Evolutionary conservation across 1,140 invertebrate genomes (phyloP), one percentile per base, ranked within the genome.

Genomic region (Diorhabda elongata): DNA sequence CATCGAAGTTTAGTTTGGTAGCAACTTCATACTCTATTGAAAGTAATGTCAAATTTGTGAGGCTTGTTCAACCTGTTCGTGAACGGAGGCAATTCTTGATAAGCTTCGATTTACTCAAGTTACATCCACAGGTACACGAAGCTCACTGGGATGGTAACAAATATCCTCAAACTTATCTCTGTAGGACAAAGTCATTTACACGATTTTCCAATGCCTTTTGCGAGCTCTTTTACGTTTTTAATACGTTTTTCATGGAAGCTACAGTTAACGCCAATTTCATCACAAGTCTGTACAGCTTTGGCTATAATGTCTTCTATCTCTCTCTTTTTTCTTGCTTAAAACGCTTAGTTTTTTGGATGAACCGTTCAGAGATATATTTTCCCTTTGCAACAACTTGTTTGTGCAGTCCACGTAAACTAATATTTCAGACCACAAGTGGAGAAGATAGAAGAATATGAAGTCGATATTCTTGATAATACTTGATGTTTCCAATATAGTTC

Each of bases 201-300:
- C 8, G 5, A n/a, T 58, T 58, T 58, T 4, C 9, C 5, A 11
- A 11, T 58, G n/a, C 57, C 26, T 9, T 11, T 11, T 58, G n/a
- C 6, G 26, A 58, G 26, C n/a, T 58, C 57, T n/a, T 58, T n/a
- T 58, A 58, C 57, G 5, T 58, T 58, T 58, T 26, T 26, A 58
- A 58, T 58, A 58, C 56, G 8, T 58, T 58, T 58, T 58, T 58
- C 9, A 58, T 58, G 57, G 57, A 58, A 58, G 7, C 57, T 58
- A n/a, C 57, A 58, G 11, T n/a, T 26, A 58, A 58, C 9, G 3
- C 3, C 57, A 58, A 58, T 58, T 58, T 58, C 57, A n/a, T n/a
- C 9, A 6, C 9, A 58, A 58, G 57, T n/a, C 57, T 58, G n/a
- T 8, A n/a, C 57, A 58, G 3, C 57, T 58, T 58, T 58, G 57